Conservation (phyloP, 1,140 invertebrate species). For the Odontomachus brunneus region DNA sequence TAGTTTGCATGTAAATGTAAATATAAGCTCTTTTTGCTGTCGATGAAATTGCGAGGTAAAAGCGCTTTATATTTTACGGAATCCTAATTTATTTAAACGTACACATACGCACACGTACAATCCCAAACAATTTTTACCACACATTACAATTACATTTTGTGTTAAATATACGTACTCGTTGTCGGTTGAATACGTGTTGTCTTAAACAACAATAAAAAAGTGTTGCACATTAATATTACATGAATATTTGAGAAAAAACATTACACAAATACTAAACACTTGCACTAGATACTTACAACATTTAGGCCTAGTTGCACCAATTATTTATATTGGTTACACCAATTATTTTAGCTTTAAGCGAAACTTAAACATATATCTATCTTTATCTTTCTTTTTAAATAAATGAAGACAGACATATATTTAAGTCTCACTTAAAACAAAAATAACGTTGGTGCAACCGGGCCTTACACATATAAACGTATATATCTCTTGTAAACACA, state of each 20-base stretch:
- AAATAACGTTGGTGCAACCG: too few species aligned
- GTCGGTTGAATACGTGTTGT: neutral
- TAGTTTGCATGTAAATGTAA: slow-evolving; percentile 32
- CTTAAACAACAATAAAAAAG: slow-evolving; percentile 1
- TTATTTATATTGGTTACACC: too few species aligned
- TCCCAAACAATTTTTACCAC: slow-evolving; percentile 23
- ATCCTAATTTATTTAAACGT: neutral
- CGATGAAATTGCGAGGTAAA: neutral
- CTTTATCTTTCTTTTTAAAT: too few species aligned
- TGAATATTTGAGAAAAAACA: neutral
- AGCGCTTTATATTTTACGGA: slow-evolving; percentile 23
- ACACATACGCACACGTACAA: neutral
- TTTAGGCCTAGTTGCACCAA: too few species aligned
- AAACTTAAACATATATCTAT: too few species aligned
- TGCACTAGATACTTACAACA: neutral
- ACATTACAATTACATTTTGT: slow-evolving; percentile 5
- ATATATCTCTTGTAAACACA: too few species aligned
- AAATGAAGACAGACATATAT: too few species aligned
- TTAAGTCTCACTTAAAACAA: too few species aligned
- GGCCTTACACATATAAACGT: slow-evolving; percentile 2
- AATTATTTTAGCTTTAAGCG: too few species aligned
- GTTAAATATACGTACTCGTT: slow-evolving; percentile 7
- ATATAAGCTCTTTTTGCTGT: neutral
- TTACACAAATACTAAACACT: neutral
- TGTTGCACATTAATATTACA: neutral